Evolutionary conservation across 2,797 vertebrate genomes (phyloP).

Genomic region (Melopsittacus undulatus): DNA sequence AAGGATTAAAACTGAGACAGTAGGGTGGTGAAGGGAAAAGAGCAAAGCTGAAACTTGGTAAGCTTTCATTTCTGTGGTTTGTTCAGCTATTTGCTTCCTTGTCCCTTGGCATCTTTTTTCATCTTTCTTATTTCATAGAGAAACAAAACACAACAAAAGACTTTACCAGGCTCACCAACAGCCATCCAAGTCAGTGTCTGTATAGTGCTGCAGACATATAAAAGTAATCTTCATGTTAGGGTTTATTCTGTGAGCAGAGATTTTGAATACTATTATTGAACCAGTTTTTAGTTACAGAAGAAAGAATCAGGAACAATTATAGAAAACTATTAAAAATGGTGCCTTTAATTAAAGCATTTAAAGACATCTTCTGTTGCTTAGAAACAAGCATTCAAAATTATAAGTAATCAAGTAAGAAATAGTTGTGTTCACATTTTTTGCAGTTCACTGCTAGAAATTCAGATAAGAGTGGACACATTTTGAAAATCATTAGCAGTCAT

Average conservation of each 20-base stretch:
- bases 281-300: constrained; percentile 16
- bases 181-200: background rate
- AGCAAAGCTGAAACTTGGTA: background rate
- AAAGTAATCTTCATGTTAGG: background rate
- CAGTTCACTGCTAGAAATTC: background rate
- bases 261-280: constrained; percentile 50
- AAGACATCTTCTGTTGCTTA: constrained; percentile 1
- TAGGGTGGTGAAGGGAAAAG: background rate
- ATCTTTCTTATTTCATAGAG: background rate
- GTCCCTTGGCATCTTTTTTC: background rate
- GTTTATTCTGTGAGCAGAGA: background rate
- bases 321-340: constrained; percentile 52
- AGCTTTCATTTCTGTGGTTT: background rate
- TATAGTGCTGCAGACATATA: background rate
- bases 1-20: background rate
- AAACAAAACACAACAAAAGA: background rate
- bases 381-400: constrained; percentile 53
- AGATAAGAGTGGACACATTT: background rate
- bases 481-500: constrained; percentile 22
- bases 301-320: constrained; percentile 10
- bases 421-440: constrained; percentile 3
- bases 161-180: background rate
- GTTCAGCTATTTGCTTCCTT: background rate
- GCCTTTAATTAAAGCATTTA: constrained; percentile 54
- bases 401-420: constrained; percentile 21